phyloP scores from a whole-genome alignment of 2,888 invertebrate genomes.

The Stenodera caucasica region DNA sequence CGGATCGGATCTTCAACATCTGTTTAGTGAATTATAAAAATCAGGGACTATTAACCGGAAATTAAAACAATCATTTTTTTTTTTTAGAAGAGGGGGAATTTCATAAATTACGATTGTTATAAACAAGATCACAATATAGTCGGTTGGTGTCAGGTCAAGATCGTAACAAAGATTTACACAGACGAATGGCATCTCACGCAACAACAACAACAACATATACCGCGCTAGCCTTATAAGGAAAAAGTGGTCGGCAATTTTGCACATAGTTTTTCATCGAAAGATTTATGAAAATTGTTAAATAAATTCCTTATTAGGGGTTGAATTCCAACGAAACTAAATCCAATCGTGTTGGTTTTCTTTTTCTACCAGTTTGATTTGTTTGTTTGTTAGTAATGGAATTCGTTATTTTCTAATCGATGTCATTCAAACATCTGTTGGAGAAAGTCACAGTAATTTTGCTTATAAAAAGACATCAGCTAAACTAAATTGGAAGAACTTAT shows the following conservation, averaged over 20 bases:
- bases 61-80: too few relatives aligned
- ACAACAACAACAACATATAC: not conserved
- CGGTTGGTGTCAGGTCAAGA: slow-evolving; percentile 2
- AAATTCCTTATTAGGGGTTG: slow-evolving; percentile 7
- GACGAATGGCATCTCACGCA: slow-evolving; percentile 7
- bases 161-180: slow-evolving; percentile 1
- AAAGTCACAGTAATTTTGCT: not conserved
- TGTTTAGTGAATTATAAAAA: not conserved
- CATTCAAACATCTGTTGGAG: slow-evolving; percentile 4
- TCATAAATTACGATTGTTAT: not conserved
- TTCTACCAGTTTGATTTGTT: too few relatives aligned
- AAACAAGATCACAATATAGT: slow-evolving; percentile 1
- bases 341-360: not conserved
- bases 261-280: slow-evolving; percentile 3
- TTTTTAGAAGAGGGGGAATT: too few relatives aligned
- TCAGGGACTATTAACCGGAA: too few relatives aligned
- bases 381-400: not conserved
- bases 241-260: slow-evolving; percentile 6
- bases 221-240: not conserved
- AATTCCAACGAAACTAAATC: not conserved
- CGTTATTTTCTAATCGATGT: not conserved
- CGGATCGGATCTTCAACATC: not conserved
- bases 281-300: slow-evolving; percentile 5
- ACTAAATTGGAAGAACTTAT: too few relatives aligned
- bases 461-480: too few relatives aligned